Evolutionary conservation across 2,888 invertebrate genomes (phyloP), one percentile per base, ranked within the genome.

Genomic region (Cosmopolites sordidus): DNA sequence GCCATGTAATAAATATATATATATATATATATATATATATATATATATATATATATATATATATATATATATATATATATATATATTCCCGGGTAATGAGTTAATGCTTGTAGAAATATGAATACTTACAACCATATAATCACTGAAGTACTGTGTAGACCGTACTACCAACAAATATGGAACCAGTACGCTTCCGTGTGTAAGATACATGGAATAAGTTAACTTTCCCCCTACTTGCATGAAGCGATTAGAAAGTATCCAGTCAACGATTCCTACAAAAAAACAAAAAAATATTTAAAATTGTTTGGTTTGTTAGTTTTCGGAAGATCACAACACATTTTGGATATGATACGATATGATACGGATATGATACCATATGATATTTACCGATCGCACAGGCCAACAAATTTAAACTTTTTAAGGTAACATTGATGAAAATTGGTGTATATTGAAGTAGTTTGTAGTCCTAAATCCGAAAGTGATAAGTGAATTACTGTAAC

Each of bases 211-310:
- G 5, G 77, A 77, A 56, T 77, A 80, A 0, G 79, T 78, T 5
- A 81, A 66, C 2, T 78, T 73, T 1, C 77, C 75, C 1, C 79
- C 72, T 9, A 78, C 67, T 64, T 77, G 76, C 75, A 79, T 80
- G 29, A 78, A 58, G 2, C 66, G 61, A 1, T 75, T 65, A 0
- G 78, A 77, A 0, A 80, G 66, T 54, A 79, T 74, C 74, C 75
- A 77, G 62, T 79, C 76, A 3, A 79, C 65, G 6, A 75, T 73
- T 58, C 78, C 78, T 78, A 16, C n/a, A n/a, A n/a, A n/a, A 16
- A 4, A 16, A 44, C 22, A 11, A 38, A 16, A n/a, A 40, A 40
- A 15, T 16, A 16, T 6, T 16, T 16, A 40, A 8, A 40, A 14
- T 16, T 14, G 9, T 15, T 40, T 11, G n/a, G n/a, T 12, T 16